Base-by-base conservation (phyloP, 2,797 vertebrate species). In the Threskiornis aethiopicus region DNA sequence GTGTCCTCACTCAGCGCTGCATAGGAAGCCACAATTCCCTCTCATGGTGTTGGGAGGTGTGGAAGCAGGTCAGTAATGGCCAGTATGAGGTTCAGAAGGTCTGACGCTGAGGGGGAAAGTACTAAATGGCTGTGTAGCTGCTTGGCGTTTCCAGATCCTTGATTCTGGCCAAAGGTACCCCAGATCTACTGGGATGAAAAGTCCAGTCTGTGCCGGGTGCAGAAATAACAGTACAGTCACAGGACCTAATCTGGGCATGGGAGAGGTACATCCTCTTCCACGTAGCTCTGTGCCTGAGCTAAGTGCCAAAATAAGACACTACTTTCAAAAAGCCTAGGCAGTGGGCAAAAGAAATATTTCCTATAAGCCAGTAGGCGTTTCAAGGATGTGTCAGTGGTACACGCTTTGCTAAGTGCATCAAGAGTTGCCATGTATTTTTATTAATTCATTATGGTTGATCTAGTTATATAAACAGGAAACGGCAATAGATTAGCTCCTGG, bases 391-490 rank as follows among this genome's bases (percentile, higher is more conserved):
- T 49, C 62, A 86, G 18, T 54, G 57, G 41, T 65, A 46, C 31
- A 64, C 26, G 52, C 49, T 89, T 95, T 73, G 58, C 46, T 92
- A 77, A 90, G 71, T 73, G 67, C 64, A 87, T 85, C 41, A 75
- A 66, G 22, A 79, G 13, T 84, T 92, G 42, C n/a, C 35, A 66
- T 41, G 37, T 77, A 67, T 84, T 95, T 95, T 81, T 86, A 91
- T 96, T 93, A 95, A 96, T 89, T 94, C 77, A 81, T 65, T 90
- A 76, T 58, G 58, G 92, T 84, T 83, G 57, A 75, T 96, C 42
- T 71, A 96, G 82, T 87, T 93, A 65, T 67, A 96, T 47, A 89
- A 97, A 95, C 73, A 89, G 82, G 83, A 96, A 96, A 91, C 82
- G 37, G 91, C 80, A 96, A 90, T 31, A 93, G 87, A 95, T 97